Base-by-base conservation (phyloP, 2,113 vertebrate species). In the Centropus unirufus region DNA sequence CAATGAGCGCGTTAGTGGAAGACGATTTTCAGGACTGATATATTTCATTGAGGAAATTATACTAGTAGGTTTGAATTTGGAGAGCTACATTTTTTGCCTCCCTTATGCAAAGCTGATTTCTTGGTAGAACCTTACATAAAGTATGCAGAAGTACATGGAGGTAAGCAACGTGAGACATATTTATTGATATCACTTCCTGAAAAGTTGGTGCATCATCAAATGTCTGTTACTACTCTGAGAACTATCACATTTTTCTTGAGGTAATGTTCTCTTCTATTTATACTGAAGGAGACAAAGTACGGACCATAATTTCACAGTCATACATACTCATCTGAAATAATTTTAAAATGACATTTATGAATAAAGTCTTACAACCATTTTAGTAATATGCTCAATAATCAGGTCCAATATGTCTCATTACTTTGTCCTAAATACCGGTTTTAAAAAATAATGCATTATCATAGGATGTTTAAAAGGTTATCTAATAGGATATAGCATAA, bases 21-120 rank as follows among this genome's bases (percentile, higher is more conserved):
- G 89, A 88, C 95, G 95, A 97, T 96, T 95, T 96, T 95, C 95
- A 97, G 90, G 92, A 97, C 27, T 97, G 97, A 97, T 98, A 96
- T 89, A 97, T 97, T 98, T 98, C 95, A 95, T 95, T 49, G 92
- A 96, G 87, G 93, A 97, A 77, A 95, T 96, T 11, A 95, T 93
- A 90, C 96, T 86, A 88, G 27, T 57, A 55, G 21, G 12, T 55
- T 74, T 70, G 68, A 89, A 74, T 87, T 68, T 44, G 57, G 61
- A 97, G 85, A 83, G 14, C 2, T 46, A 42, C 64, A 66, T 87
- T 93, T 95, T 96, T 95, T 96, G 82, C 72, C 73, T 89, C 14
- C 27, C 66, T 78, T 6, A 58, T 88, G 83, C 93, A 89, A 95
- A 95, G 63, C 62, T 90, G 83, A 96, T 96, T 96, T 96, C 95